Evolutionary conservation across 2,888 invertebrate genomes (phyloP).

Genomic region (Tortricodes alternella): DNA sequence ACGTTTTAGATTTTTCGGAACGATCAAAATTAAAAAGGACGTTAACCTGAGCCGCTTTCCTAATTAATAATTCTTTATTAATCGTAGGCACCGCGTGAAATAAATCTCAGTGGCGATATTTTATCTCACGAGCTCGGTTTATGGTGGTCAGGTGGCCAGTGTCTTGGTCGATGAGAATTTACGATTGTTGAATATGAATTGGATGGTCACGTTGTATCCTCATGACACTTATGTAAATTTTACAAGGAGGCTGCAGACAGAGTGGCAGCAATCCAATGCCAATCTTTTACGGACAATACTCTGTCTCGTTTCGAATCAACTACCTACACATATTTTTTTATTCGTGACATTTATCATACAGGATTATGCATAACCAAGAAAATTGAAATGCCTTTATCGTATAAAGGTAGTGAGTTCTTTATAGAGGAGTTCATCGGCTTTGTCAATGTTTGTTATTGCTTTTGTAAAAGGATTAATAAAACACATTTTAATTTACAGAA

Average conservation of each 20-base stretch:
- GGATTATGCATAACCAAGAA: conserved; percentile 8
- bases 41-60: conserved; percentile 58
- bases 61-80: conserved; percentile 70
- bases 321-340: conserved; percentile 13
- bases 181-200: conserved; percentile 62
- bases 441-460: background rate
- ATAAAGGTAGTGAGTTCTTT: conserved; percentile 6
- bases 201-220: conserved; percentile 57
- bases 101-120: conserved; percentile 61
- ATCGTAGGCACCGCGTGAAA: conserved; percentile 55
- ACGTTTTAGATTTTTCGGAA: conserved; percentile 29
- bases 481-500: too few species aligned
- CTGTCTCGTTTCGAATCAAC: conserved; percentile 27
- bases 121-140: conserved; percentile 51
- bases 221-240: conserved; percentile 65
- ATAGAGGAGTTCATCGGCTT: background rate
- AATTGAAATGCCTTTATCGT: conserved; percentile 5
- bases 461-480: background rate
- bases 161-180: conserved; percentile 65
- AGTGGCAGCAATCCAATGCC: conserved; percentile 60
- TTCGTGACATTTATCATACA: conserved; percentile 1
- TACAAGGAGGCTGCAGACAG: conserved; percentile 63
- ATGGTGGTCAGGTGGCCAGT: conserved; percentile 62
- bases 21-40: conserved; percentile 49
- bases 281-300: conserved; percentile 38